Conservation (phyloP, 1,140 invertebrate genomes). For the Anastatus disparis region DNA sequence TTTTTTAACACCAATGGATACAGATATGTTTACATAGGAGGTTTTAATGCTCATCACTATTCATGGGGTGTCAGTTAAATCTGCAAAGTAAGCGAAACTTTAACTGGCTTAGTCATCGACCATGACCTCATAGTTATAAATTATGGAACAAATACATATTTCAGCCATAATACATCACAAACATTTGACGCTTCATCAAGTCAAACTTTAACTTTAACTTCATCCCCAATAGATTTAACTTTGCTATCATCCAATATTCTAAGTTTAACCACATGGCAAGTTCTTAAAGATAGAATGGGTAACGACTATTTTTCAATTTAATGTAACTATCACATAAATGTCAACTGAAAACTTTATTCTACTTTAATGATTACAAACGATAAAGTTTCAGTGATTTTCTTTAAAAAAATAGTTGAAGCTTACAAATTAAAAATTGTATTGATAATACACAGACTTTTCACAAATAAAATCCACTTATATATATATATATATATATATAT, state of each 20-base stretch:
- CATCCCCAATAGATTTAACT: neutral
- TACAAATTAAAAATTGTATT: no score
- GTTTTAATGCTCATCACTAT: neutral
- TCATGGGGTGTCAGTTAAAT: neutral
- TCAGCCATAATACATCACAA: neutral
- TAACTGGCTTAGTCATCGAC: neutral
- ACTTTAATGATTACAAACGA: no score
- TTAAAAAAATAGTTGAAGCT: no score
- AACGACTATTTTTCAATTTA: no score
- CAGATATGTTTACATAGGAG: neutral
- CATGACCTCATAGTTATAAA: neutral
- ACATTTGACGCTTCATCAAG: no score
- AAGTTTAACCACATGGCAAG: neutral
- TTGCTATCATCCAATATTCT: neutral
- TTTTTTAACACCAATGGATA: neutral
- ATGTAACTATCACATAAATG: no score
- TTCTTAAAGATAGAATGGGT: neutral
- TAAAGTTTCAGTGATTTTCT: no score
- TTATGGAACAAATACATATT: neutral
- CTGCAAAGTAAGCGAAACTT: neutral
- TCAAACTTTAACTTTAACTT: neutral
- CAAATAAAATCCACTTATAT: no score
- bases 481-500: no score
- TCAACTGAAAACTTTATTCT: no score
- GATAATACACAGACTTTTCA: no score